Conservation (phyloP, 2,888 invertebrate genomes). For the Eudemis profundana region DNA sequence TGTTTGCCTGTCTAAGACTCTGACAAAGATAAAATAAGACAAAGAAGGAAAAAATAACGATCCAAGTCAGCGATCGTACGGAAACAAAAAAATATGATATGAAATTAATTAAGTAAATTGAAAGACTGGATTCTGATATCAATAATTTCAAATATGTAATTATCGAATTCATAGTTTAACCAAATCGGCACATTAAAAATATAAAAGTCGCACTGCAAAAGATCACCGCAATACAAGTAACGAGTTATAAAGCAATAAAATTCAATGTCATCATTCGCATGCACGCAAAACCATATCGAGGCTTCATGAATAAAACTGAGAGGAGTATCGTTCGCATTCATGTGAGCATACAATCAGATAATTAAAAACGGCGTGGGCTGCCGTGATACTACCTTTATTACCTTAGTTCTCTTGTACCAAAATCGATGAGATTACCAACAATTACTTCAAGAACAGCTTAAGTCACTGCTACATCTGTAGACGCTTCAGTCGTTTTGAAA, state of each 20-base stretch:
- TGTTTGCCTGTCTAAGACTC: too few relatives aligned
- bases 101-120: too few relatives aligned
- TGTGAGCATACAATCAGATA: slow-evolving; percentile 67
- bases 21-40: too few relatives aligned
- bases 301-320: slow-evolving; percentile 39
- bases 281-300: slow-evolving; percentile 26
- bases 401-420: slow-evolving; percentile 45
- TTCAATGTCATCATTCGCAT: slow-evolving; percentile 33
- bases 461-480: background rate
- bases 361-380: slow-evolving; percentile 69
- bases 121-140: too few relatives aligned
- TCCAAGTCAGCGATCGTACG: too few relatives aligned
- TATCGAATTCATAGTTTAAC: too few relatives aligned
- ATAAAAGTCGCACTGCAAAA: slow-evolving; percentile 4
- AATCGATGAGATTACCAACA: slow-evolving; percentile 54
- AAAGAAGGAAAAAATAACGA: too few relatives aligned
- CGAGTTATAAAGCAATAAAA: slow-evolving; percentile 27
- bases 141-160: too few relatives aligned
- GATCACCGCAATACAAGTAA: background rate
- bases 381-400: slow-evolving; percentile 53
- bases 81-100: too few relatives aligned
- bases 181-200: too few relatives aligned
- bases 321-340: slow-evolving; percentile 60
- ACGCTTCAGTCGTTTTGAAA: background rate
- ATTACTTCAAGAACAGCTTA: background rate